These are phyloP conservation scores for Tragelaphus imberbis DNA, from an alignment of 2,113 vertebrate species.

Conservation along the genomic window DNA sequence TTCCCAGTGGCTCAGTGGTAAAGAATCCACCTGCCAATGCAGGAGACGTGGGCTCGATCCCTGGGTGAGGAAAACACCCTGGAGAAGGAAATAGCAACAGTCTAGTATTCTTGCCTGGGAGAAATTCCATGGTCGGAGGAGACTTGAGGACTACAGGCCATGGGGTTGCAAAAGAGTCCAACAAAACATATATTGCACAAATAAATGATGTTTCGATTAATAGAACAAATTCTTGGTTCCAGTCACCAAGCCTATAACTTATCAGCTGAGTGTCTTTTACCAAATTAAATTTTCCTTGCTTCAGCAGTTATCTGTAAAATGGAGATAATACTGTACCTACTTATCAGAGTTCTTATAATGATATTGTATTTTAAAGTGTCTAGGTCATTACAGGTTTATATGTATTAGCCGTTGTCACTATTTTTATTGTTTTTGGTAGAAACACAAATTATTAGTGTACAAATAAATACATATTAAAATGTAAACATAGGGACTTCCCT, in stretches of 20 bases:
- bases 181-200: not conserved
- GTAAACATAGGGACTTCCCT: not conserved
- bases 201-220: not conserved
- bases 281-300: not conserved
- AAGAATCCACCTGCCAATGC: not conserved
- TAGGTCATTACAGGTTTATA: not conserved
- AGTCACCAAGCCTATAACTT: not conserved
- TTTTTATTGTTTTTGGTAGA: not conserved
- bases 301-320: not conserved
- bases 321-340: not conserved
- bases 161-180: not conserved
- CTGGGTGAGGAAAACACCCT: not conserved
- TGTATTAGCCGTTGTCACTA: not conserved
- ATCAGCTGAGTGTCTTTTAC: not conserved
- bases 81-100: not conserved
- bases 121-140: not conserved
- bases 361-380: not conserved
- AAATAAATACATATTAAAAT: not conserved
- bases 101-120: not conserved
- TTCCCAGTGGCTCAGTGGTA: not conserved
- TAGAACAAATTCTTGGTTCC: not conserved
- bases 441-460: not conserved
- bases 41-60: not conserved
- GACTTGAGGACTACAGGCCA: not conserved
- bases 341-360: not conserved